Percentiles rank a stretch among this genome's conserved stretches.
phyloP scores from a whole-genome alignment of 2,888 invertebrate species.

The Meteorus cinctellus region DNA sequence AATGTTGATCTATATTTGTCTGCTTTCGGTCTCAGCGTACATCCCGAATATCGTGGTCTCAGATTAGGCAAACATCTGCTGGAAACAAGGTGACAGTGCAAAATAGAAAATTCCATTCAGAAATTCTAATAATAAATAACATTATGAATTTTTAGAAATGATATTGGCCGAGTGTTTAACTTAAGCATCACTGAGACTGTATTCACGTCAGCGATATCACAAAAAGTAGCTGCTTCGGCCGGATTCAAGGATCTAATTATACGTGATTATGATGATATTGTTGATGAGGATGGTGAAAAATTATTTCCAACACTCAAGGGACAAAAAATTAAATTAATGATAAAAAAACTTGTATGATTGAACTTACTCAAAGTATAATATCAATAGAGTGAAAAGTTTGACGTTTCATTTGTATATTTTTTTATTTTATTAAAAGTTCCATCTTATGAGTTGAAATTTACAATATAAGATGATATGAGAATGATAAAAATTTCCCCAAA shows the following conservation, averaged over 20 bases:
- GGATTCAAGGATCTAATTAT: conserved; percentile 53
- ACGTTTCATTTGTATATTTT: no score
- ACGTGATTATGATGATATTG: conserved; percentile 44
- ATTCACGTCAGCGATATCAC: conserved; percentile 58
- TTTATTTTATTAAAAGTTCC: no score
- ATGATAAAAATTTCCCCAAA: no score
- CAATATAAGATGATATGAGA: no score
- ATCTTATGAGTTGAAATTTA: no score
- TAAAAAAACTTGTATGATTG: conserved; percentile 37
- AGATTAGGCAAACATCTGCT: conserved; percentile 60
- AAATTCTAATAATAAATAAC: no score
- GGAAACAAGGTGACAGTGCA: conserved; percentile 56
- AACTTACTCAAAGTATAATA: no score
- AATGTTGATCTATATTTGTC: conserved; percentile 62
- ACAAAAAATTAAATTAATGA: conserved; percentile 55
- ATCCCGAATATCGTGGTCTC: conserved; percentile 66
- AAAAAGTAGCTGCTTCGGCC: conserved; percentile 56
- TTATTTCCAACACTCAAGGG: conserved; percentile 51
- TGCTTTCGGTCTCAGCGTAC: conserved; percentile 67
- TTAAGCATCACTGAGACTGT: conserved; percentile 56
- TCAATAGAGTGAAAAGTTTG: no score
- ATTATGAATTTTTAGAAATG: conserved; percentile 46
- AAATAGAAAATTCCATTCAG: no score
- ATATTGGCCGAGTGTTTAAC: conserved; percentile 57
- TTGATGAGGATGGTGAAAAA: conserved; percentile 51